Percentiles rank a stretch among this genome's conserved stretches.
phyloP scores from a whole-genome alignment of 2,113 vertebrate species.

The Oceanites oceanicus region DNA sequence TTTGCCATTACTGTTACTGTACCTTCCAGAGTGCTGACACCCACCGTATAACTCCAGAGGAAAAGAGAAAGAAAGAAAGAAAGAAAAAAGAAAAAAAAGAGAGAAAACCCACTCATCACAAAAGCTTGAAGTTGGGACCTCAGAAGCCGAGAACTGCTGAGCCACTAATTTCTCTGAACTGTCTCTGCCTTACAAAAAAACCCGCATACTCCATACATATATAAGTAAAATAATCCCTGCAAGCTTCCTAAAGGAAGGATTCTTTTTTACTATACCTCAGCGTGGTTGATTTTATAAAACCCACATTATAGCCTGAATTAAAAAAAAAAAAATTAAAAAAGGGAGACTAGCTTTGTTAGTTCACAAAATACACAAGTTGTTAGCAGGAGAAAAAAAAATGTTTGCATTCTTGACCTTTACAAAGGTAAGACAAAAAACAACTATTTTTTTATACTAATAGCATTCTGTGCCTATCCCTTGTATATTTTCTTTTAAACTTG shows the following conservation, averaged over 20 bases:
- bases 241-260: background rate
- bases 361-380: slow-evolving; percentile 4
- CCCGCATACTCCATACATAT: background rate
- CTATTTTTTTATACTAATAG: slow-evolving; percentile 38
- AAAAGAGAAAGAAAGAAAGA: background rate
- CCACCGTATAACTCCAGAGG: background rate
- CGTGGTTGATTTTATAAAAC: slow-evolving; percentile 25
- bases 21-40: background rate
- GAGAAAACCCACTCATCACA: background rate
- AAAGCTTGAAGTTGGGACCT: background rate
- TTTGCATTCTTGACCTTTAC: slow-evolving; percentile 51
- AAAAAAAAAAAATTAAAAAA: background rate
- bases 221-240: slow-evolving; percentile 17
- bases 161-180: slow-evolving; percentile 21
- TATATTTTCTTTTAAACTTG: slow-evolving; percentile 73
- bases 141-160: background rate
- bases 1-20: background rate
- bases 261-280: background rate
- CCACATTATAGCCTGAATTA: background rate
- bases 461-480: slow-evolving; percentile 42
- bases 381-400: slow-evolving; percentile 32
- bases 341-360: background rate
- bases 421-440: slow-evolving; percentile 21
- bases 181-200: background rate
- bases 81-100: background rate